A percentile compares a stretch with the other conserved stretches of the same genome.
Evolutionary conservation across 2,113 vertebrate species (phyloP).

Genomic region (Egretta garzetta): DNA sequence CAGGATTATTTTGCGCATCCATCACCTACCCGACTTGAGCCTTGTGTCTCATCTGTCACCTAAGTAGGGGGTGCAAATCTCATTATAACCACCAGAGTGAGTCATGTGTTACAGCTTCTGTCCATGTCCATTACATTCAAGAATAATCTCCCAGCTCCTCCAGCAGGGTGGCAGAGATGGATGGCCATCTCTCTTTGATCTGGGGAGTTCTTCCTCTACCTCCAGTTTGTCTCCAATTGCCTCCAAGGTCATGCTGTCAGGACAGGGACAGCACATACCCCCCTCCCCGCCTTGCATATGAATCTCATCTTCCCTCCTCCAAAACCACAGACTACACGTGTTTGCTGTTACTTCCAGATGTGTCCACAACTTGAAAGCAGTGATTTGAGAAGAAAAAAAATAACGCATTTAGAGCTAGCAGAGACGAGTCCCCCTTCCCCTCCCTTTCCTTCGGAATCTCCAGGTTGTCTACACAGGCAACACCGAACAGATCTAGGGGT

Average conservation of each 20-base stretch:
- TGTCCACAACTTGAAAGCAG: slow-evolving; percentile 51
- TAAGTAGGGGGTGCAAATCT: slow-evolving; percentile 30
- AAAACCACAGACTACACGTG: slow-evolving; percentile 38
- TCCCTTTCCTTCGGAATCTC: not conserved
- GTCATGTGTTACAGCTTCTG: slow-evolving; percentile 36
- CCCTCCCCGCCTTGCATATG: not conserved
- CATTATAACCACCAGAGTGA: slow-evolving; percentile 56
- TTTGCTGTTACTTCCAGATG: slow-evolving; percentile 70
- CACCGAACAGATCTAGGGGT: not conserved
- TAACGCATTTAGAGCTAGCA: not conserved
- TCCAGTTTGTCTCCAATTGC: not conserved
- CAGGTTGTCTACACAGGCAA: not conserved
- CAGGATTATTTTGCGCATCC: slow-evolving; percentile 29
- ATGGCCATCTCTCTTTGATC: slow-evolving; percentile 33
- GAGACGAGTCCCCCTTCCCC: not conserved
- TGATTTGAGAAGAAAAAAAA: not conserved
- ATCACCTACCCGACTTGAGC: not conserved
- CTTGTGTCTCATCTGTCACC: slow-evolving; percentile 14
- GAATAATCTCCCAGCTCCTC: not conserved
- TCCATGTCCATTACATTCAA: not conserved
- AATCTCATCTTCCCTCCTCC: slow-evolving; percentile 24
- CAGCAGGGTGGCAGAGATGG: not conserved
- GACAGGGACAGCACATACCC: not conserved
- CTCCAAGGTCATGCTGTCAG: slow-evolving; percentile 23
- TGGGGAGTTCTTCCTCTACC: not conserved